Evolutionary conservation across 2,113 vertebrate species (phyloP).

Genomic region (Meleagris gallopavo): DNA sequence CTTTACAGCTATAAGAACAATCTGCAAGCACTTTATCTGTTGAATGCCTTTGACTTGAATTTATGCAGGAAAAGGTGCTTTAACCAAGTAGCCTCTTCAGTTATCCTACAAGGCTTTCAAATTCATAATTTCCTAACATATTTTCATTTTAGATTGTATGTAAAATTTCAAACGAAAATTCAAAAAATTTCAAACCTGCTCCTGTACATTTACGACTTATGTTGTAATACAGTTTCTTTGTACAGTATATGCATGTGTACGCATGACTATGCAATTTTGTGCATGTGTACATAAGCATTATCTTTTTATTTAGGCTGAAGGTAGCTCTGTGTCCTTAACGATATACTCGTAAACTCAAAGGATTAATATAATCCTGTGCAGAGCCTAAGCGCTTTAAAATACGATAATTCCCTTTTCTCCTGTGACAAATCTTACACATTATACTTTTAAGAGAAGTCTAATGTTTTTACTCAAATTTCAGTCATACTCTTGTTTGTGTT

Average conservation of each 20-base stretch:
- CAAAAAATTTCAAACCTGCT: not conserved
- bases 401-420: not conserved
- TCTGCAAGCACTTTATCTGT: not conserved
- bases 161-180: not conserved
- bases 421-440: not conserved
- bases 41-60: not conserved
- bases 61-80: not conserved
- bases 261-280: not conserved
- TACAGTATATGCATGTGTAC: accelerated
- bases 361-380: not conserved
- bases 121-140: not conserved
- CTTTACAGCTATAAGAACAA: not conserved
- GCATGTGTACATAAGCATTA: not conserved
- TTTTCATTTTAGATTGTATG: not conserved
- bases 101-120: not conserved
- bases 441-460: not conserved
- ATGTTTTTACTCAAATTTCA: not conserved
- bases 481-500: constrained; percentile 12
- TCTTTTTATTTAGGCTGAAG: not conserved
- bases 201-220: not conserved
- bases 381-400: not conserved
- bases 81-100: not conserved
- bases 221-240: not conserved
- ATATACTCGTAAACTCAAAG: not conserved
- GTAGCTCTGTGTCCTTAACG: not conserved